Evolutionary conservation across 2,113 vertebrate species (phyloP), one percentile per base, ranked within the genome.

Genomic region (Potamarius usumacintae): DNA sequence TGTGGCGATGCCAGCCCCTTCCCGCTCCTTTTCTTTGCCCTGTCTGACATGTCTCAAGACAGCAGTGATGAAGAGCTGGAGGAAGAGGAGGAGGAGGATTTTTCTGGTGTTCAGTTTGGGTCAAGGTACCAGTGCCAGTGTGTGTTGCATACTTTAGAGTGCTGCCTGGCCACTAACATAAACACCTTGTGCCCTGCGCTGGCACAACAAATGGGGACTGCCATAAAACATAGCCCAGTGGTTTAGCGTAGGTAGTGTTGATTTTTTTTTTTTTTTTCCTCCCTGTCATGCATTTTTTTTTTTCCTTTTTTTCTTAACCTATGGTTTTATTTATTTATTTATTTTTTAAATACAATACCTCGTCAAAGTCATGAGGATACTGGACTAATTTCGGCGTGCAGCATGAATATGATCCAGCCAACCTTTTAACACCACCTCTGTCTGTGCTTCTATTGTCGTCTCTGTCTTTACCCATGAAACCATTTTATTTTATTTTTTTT

Each of bases 61-160:
- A 98, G 96, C 96, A 97, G 97, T 93, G 97, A 97, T 90, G 98
- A 99, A 94, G 96, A 96, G 67, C 93, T 92, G 78, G 97, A 97
- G 94, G 96, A 94, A 78, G 97, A 97, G 94, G 96, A 94, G 90
- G 95, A 93, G 92, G 96, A 97, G 95, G 98, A 98, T 95, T 98
- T 98, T 97, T 92, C 97, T 95, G 96, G 94, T 96, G 96, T 99
- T 96, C 97, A 97, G 91, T 99, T 99, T 97, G 98, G 97, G 96
- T 97, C 97, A 97, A 99, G 98, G 98, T 99, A 99, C 96, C 90
- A 90, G 91, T 92, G 94, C 94, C 86, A 84, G 83, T 80, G 93
- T 92, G 89, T 92, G 92, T 91, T 93, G 95, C 94, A 95, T 95
- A 93, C 91, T 72, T 88, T 55, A 84, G 88, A 84, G 86, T 90